phyloP scores from a whole-genome alignment of 2,113 vertebrate species.

The Panthera uncia region DNA sequence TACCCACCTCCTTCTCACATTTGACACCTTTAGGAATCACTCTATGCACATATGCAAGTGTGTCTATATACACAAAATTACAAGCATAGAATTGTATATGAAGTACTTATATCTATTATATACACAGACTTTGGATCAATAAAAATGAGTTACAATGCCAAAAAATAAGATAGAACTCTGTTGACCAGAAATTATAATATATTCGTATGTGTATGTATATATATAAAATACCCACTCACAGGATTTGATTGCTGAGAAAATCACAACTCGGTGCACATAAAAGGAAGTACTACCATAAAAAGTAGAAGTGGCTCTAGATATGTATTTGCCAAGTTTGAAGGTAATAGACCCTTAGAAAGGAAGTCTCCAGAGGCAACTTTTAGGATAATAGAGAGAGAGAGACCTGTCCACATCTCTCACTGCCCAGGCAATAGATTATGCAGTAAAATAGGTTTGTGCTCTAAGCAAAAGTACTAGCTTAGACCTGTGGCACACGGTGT shows the following conservation, averaged over 20 bases:
- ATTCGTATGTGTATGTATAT: no score
- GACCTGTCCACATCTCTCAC: not conserved
- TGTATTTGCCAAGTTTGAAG: not conserved
- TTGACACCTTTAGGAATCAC: not conserved
- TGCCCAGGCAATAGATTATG: not conserved
- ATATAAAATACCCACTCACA: not conserved
- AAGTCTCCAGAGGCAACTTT: not conserved
- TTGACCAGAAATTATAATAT: not conserved
- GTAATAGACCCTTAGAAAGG: not conserved
- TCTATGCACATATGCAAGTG: not conserved
- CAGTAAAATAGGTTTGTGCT: not conserved
- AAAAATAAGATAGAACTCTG: not conserved
- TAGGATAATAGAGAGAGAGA: not conserved
- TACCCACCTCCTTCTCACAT: not conserved
- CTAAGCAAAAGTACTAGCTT: not conserved
- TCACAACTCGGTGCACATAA: not conserved
- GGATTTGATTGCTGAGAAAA: slow-evolving; percentile 1
- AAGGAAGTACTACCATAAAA: not conserved
- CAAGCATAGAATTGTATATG: not conserved
- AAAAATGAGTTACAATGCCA: not conserved
- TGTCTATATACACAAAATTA: not conserved
- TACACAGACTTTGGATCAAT: not conserved
- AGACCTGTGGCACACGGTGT: not conserved
- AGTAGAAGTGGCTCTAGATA: not conserved
- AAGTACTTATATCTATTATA: not conserved